phyloP scores from a whole-genome alignment of 2,888 invertebrate species.

The Drosophila seclusa region DNA sequence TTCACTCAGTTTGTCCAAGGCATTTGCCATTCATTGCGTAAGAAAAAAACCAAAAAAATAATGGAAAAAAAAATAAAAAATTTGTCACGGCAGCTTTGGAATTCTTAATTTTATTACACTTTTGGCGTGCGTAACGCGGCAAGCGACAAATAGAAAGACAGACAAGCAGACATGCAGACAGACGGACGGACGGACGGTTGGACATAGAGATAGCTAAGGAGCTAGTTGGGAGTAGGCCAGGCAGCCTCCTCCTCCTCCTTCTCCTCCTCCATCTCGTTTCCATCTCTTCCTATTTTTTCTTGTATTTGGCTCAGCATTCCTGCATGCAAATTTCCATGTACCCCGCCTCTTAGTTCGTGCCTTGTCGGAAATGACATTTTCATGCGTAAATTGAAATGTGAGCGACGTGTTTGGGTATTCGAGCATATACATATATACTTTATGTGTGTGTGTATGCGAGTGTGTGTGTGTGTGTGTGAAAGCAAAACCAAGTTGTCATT shows the following conservation, averaged over 20 bases:
- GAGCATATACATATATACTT: slow-evolving; percentile 10
- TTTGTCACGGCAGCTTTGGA: slow-evolving; percentile 83
- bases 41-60: slow-evolving; percentile 17
- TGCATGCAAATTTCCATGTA: slow-evolving; percentile 75
- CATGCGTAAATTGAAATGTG: slow-evolving; percentile 84
- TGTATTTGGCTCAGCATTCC: slow-evolving; percentile 55
- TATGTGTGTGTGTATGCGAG: not conserved
- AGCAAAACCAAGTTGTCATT: slow-evolving; percentile 72
- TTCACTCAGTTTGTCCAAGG: slow-evolving; percentile 28
- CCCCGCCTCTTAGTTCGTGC: slow-evolving; percentile 24
- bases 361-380: slow-evolving; percentile 79
- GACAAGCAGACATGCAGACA: slow-evolving; percentile 13
- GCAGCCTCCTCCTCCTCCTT: slow-evolving; percentile 28
- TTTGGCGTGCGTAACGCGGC: slow-evolving; percentile 65
- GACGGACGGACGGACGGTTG: slow-evolving; percentile 8
- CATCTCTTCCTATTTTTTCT: slow-evolving; percentile 17
- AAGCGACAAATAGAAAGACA: slow-evolving; percentile 58
- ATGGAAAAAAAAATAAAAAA: slow-evolving; percentile 34
- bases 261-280: not conserved
- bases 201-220: slow-evolving; percentile 15
- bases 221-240: slow-evolving; percentile 27
- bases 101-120: slow-evolving; percentile 83
- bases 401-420: slow-evolving; percentile 81
- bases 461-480: slow-evolving; percentile 15
- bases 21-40: slow-evolving; percentile 57